A percentile compares a stretch with the other conserved stretches of the same genome.
Conservation (phyloP, 2,888 invertebrate genomes). For the Timema podura region DNA sequence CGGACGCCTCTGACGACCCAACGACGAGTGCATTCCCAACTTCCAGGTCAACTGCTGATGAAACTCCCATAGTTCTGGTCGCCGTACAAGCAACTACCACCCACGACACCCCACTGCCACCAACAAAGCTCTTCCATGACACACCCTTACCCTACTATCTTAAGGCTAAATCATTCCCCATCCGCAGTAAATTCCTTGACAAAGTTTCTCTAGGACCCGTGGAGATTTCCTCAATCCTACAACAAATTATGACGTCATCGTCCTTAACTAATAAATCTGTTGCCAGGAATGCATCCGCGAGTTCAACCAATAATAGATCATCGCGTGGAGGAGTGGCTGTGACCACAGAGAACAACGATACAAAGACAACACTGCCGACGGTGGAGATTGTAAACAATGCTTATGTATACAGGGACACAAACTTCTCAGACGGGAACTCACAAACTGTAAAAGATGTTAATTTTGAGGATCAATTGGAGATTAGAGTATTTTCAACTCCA, state of each 20-base stretch:
- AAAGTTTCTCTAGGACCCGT: constrained; percentile 19
- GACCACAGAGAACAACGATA: neutral
- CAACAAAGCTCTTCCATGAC: neutral
- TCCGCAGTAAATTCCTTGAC: neutral
- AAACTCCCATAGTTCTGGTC: no score
- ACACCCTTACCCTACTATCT: neutral
- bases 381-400: no score
- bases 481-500: constrained; percentile 7
- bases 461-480: neutral
- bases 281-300: neutral
- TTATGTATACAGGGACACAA: neutral
- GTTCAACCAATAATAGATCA: constrained; percentile 13
- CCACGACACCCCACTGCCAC: no score
- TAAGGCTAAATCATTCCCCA: neutral
- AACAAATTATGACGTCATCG: constrained; percentile 18
- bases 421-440: neutral
- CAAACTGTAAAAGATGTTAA: no score
- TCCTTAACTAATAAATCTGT: neutral
- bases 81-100: no score
- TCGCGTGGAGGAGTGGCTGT: no score
- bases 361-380: neutral
- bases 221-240: constrained; percentile 20
- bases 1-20: constrained; percentile 10
- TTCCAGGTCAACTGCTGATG: neutral
- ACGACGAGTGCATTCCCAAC: neutral